Evolutionary conservation across 2,797 vertebrate species (phyloP), one percentile per base, ranked within the genome.

Genomic region (Microhierax caerulescens): DNA sequence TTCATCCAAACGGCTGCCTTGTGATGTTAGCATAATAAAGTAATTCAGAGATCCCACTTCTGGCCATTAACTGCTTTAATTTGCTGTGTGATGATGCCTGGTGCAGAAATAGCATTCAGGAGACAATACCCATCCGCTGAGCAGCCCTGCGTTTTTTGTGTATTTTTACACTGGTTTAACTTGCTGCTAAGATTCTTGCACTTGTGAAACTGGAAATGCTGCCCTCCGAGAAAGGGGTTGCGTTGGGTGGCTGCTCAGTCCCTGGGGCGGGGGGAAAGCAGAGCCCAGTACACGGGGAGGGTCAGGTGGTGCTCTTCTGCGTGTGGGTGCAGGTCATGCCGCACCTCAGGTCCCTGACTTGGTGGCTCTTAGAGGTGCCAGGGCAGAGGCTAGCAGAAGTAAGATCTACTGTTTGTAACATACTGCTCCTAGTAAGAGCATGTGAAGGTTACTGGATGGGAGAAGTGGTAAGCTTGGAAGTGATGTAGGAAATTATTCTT

Each of bases 281-380:
- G 67, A 60, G 60, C 41, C 56, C 41, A 24, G 63, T 1, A 0
- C 36, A 19, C 15, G 4, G 78, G 30, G 69, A n/a, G 11, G 3
- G 19, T 36, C 72, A 22, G 30, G 48, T 1, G 12, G 4, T 53
- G 12, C 36, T 93, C 5, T 47, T 45, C 65, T 30, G 34, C 18
- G 0, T 16, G 12, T 20, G 57, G 21, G 6, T 16, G 13, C 30
- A 6, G 11, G 18, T 65, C 25, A 3, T 15, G 6, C 28, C 0
- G 0, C 1, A 1, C 28, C 16, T 30, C 13, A 19, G 1, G 10
- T 56, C 17, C 25, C 8, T 37, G 24, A 17, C 7, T 57, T n/a
- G 0, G 0, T 30, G 69, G 24, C 39, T 85, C 27, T 57, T 73
- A 7, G 13, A 48, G 37, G 10, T 93, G 51, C 27, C 43, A 23